Evolutionary conservation across 2,797 vertebrate species (phyloP), one percentile per base, ranked within the genome.

Genomic region (Florisuga fusca): DNA sequence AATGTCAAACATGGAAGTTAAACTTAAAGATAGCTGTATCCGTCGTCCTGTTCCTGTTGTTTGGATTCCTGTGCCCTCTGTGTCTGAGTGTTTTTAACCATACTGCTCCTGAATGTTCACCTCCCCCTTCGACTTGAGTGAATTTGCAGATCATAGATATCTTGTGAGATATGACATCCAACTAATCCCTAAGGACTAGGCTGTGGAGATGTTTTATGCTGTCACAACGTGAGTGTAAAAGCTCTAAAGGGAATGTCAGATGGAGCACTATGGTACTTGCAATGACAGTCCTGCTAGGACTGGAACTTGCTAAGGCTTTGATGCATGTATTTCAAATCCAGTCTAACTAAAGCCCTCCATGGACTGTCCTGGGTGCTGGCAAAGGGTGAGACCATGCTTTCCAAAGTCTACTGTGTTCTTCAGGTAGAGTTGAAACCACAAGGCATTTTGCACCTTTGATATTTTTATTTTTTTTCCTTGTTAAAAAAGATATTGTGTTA

Each of bases 91-190:
- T 27, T 92, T 74, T 63, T 90, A 84, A 89, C 10, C 15, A 3
- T 38, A 2, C 27, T 79, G 31, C 36, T 82, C 69, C 78, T 53
- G 64, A n/a, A 55, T 48, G 29, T n/a, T 78, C 48, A 38, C 13
- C 7, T 80, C 26, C 64, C 14, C 26, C 18, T 67, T 72, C 22
- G 23, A 10, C 11, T 2, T 0, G 1, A 22, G 26, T 14, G 29
- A 68, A 4, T 68, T 79, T 57, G 31, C 31, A 59, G 18, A 16
- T 54, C 48, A 45, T 72, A 68, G 5, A 6, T 21, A 14, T 69
- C 34, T 61, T 81, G 21, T 1, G 19, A 59, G 21, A 31, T 45
- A 54, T 81, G 15, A 34, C 2, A 1, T 45, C 11, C 0, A 2
- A 12, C 78, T 66, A 62, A 51, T 20, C 59, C 46, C n/a, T 36